A percentile compares a stretch with the other conserved stretches of the same genome.
These are phyloP conservation scores for Perithous albicinctus DNA, from an alignment of 2,888 invertebrate genomes.

Conservation along the genomic window DNA sequence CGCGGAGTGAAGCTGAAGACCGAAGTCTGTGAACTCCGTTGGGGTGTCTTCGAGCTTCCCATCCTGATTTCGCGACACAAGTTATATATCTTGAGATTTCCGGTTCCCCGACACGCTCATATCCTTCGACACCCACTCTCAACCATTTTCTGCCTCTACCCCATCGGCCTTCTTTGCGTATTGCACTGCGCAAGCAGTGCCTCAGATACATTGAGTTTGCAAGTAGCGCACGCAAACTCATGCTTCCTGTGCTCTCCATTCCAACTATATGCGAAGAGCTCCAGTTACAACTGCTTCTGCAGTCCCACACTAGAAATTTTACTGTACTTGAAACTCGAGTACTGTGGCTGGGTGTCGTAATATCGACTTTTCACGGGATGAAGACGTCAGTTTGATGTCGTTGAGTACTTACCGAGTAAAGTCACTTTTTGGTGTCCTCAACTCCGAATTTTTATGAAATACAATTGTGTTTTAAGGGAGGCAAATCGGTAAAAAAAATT, in stretches of 20 bases:
- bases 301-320: not conserved
- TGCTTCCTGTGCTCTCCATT: slow-evolving; percentile 8
- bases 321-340: not conserved
- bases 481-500: too few relatives aligned
- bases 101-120: slow-evolving; percentile 21
- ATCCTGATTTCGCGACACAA: slow-evolving; percentile 5
- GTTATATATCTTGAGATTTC: slow-evolving; percentile 2
- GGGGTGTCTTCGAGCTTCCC: too few relatives aligned
- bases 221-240: slow-evolving; percentile 8
- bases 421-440: too few relatives aligned
- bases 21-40: too few relatives aligned
- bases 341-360: not conserved
- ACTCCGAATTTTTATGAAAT: too few relatives aligned
- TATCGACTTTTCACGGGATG: not conserved
- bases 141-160: not conserved
- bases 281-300: slow-evolving; percentile 24
- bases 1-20: too few relatives aligned
- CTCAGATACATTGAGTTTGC: not conserved
- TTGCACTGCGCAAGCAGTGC: slow-evolving; percentile 1
- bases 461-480: too few relatives aligned
- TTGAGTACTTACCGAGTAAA: too few relatives aligned
- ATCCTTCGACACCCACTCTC: not conserved
- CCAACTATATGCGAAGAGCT: not conserved
- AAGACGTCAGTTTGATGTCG: not conserved
- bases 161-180: not conserved